A percentile compares a stretch with the other conserved stretches of the same genome.
Conservation (phyloP, 2,888 invertebrate genomes). For the Balanococcus diminutus region DNA sequence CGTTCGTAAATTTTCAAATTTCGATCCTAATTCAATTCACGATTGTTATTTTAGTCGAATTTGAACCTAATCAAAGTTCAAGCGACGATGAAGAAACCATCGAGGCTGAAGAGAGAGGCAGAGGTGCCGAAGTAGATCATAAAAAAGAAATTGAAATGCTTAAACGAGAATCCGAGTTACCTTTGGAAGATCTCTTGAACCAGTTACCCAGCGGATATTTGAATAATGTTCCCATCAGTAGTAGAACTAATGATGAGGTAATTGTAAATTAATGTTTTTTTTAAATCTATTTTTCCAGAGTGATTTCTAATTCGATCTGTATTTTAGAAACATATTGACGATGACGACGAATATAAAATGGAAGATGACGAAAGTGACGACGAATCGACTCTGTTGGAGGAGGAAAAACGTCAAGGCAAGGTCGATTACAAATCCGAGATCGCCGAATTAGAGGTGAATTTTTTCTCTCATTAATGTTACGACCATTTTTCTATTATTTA, state of each 20-base stretch:
- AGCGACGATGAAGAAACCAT: constrained; percentile 94
- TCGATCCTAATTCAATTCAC: background rate
- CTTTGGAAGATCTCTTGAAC: constrained; percentile 83
- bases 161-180: constrained; percentile 86
- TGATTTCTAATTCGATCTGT: background rate
- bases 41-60: constrained; percentile 71
- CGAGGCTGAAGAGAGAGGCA: constrained; percentile 61
- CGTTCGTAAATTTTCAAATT: too few relatives aligned
- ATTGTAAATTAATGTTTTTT: background rate
- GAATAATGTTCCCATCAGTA: constrained; percentile 62
- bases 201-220: constrained; percentile 81
- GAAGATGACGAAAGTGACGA: constrained; percentile 74
- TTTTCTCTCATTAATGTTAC: background rate
- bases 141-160: constrained; percentile 82
- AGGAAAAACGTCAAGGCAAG: constrained; percentile 70
- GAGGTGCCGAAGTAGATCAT: constrained; percentile 65
- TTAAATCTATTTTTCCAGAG: background rate
- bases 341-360: constrained; percentile 60
- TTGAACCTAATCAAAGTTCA: constrained; percentile 78
- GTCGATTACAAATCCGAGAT: constrained; percentile 73
- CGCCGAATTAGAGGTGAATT: constrained; percentile 70
- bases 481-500: background rate
- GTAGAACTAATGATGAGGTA: background rate
- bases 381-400: constrained; percentile 74
- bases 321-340: constrained; percentile 50